phyloP scores from a whole-genome alignment of 2,888 invertebrate genomes.

The Apeira syringaria region DNA sequence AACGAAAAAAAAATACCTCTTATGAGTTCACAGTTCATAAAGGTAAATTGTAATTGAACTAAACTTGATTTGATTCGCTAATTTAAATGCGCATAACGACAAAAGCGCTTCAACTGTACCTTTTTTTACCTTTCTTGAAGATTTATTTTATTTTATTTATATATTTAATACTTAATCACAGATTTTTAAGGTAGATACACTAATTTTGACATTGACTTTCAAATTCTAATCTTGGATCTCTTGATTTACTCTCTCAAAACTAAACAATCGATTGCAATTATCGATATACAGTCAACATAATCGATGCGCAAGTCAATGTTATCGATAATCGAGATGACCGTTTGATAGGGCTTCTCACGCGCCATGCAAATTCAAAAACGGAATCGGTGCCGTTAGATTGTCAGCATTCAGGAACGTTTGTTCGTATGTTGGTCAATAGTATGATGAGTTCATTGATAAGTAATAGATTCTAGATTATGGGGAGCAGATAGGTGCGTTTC shows the following conservation, averaged over 20 bases:
- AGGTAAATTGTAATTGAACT: too few relatives aligned
- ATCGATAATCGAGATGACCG: conserved; percentile 14
- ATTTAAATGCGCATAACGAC: too few relatives aligned
- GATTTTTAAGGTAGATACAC: too few relatives aligned
- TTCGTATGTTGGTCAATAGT: conserved; percentile 23
- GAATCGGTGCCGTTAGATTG: conserved; percentile 28
- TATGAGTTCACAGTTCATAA: too few relatives aligned
- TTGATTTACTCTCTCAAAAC: conserved; percentile 9
- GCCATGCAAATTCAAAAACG: conserved; percentile 26
- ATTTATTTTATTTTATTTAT: too few relatives aligned
- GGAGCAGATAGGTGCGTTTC: too few relatives aligned
- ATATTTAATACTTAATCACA: too few relatives aligned
- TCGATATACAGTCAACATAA: conserved; percentile 10
- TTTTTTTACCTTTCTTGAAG: too few relatives aligned
- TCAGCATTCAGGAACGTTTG: conserved; percentile 24
- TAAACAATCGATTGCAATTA: conserved; percentile 17
- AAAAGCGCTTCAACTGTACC: too few relatives aligned
- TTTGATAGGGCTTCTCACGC: conserved; percentile 23
- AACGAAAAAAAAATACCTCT: too few relatives aligned
- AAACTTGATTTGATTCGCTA: too few relatives aligned
- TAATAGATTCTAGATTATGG: too few relatives aligned
- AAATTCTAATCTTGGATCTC: conserved; percentile 4
- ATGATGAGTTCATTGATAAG: conserved; percentile 1
- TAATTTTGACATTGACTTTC: conserved; percentile 18
- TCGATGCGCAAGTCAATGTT: conserved; percentile 7